A percentile compares a stretch with the other conserved stretches of the same genome.
These are phyloP conservation scores for Monopis laevigella DNA, from an alignment of 2,888 invertebrate genomes.

Conservation along the genomic window DNA sequence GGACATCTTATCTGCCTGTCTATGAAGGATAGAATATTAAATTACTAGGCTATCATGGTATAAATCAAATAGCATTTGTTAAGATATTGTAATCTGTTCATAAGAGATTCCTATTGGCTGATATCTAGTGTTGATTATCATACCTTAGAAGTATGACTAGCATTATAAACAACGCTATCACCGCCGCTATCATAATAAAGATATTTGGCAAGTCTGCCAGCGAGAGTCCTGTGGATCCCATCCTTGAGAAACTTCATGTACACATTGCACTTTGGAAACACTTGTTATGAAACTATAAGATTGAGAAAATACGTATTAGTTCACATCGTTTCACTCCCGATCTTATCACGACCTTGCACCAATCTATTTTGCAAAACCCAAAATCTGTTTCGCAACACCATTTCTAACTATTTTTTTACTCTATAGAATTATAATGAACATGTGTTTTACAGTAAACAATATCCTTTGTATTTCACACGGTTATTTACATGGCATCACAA, in stretches of 20 bases:
- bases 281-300: slow-evolving; percentile 15
- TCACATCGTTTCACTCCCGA: slow-evolving; percentile 31
- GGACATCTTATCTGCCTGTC: too few relatives aligned
- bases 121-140: slow-evolving; percentile 22
- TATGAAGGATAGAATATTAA: too few relatives aligned
- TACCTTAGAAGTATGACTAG: slow-evolving; percentile 80
- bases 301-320: slow-evolving; percentile 38
- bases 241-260: slow-evolving; percentile 22
- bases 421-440: too few relatives aligned
- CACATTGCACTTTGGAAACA: slow-evolving; percentile 11
- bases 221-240: slow-evolving; percentile 65
- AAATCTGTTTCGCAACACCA: slow-evolving; percentile 26
- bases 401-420: not conserved
- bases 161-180: slow-evolving; percentile 78
- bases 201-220: slow-evolving; percentile 80
- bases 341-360: slow-evolving; percentile 32
- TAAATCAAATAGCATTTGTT: too few relatives aligned
- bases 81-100: too few relatives aligned
- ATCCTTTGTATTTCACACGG: not conserved
- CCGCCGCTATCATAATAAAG: slow-evolving; percentile 76
- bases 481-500: not conserved
- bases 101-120: too few relatives aligned
- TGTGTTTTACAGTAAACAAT: not conserved
- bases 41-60: too few relatives aligned
- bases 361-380: slow-evolving; percentile 33